Evolutionary conservation across 92 coral and sea anemone genomes (phyloP), one percentile per base, ranked within the genome.

Genomic region (Epizoanthus illoricatus): DNA sequence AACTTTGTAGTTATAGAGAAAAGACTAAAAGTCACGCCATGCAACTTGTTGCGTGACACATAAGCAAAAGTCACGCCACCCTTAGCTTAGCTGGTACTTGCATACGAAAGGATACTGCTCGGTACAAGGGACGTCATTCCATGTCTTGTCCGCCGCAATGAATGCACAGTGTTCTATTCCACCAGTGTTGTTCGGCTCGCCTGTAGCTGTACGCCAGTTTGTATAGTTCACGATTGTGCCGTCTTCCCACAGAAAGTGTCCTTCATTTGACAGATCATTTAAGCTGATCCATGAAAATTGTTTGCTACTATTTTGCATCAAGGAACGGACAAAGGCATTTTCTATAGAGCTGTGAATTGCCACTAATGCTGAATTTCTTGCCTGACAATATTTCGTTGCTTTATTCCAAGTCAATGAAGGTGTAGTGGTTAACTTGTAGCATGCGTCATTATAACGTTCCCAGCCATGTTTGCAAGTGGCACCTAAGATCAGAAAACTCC

Each of bases 181-280:
- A 4, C 4, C 17, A 54, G 18, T 12, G 23, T 74, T 13, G 15
- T 59, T 74, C 11, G 80, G 65, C 18, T 74, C 64, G 24, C 69
- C 68, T 42, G 47, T 69, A 2, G 73, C 52, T 16, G 62, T 58
- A 21, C 64, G 65, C 64, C 62, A 74, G 80, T 55, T 74, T 49
- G 2, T 28, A 36, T 49, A 74, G 65, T 59, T 40, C 16, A 43
- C 49, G 15, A 7, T 13, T 2, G 80, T 21, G 3, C 80, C 80
- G 41, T 74, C 80, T 15, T 54, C 64, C 80, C 80, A 74, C 24
- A 74, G 36, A 54, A 54, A 74, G 15, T 47, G 62, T 20, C 80
- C 80, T 18, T 74, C 80, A 24, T n/a, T 28, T 54, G 7, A 0
- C 12, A 21, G 43, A 36, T 74, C 80, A 11, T 4, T 74, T 4